These are phyloP conservation scores for Timema cristinae DNA, from an alignment of 2,888 invertebrate genomes.

Conservation along the genomic window DNA sequence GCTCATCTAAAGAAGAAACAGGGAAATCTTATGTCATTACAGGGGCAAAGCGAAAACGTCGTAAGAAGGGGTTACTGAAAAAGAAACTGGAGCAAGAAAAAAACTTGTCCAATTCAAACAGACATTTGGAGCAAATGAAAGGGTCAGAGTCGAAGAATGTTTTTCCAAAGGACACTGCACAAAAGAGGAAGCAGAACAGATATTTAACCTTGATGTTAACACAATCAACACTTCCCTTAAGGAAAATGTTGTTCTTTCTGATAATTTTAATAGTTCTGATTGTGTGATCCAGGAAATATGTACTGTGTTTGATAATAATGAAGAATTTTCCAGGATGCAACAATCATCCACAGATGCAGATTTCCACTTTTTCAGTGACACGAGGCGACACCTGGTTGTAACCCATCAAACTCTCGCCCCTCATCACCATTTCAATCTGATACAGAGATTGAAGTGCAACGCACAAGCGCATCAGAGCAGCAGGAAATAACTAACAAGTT, in stretches of 20 bases:
- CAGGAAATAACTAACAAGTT: constrained; percentile 40
- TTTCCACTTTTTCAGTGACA: constrained; percentile 90
- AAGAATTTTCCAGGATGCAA: constrained; percentile 29
- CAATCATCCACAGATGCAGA: constrained; percentile 52
- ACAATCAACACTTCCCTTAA: no score
- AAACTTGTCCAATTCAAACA: constrained; percentile 33
- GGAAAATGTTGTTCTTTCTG: no score
- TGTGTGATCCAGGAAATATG: not conserved
- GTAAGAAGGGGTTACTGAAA: constrained; percentile 73
- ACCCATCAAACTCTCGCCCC: not conserved
- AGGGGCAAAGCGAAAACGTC: constrained; percentile 64
- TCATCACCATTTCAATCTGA: constrained; percentile 70
- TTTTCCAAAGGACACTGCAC: not conserved
- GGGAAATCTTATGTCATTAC: constrained; percentile 14
- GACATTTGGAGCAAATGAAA: constrained; percentile 40
- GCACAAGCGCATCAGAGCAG: constrained; percentile 44
- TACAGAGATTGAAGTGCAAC: constrained; percentile 75
- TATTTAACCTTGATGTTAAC: no score
- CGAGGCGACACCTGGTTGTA: constrained; percentile 70
- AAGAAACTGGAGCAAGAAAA: constrained; percentile 56
- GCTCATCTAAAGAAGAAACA: not conserved
- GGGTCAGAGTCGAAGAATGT: not conserved
- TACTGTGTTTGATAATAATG: constrained; percentile 1
- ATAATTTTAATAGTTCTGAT: no score
- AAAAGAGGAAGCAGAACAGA: constrained; percentile 3